Conservation (phyloP, 1,140 invertebrate genomes). For the Trichonephila clavipes region DNA sequence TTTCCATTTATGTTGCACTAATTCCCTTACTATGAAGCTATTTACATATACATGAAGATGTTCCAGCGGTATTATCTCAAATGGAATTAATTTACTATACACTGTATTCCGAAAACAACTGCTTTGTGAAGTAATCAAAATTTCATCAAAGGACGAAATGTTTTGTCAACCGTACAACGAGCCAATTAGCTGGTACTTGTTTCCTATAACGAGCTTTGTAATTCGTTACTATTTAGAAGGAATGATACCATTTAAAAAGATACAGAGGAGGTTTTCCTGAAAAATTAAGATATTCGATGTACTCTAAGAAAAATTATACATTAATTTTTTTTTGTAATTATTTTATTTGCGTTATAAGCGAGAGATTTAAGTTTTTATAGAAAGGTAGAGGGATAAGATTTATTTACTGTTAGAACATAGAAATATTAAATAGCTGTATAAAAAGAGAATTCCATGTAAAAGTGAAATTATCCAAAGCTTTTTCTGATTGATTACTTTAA, state of each 20-base stretch:
- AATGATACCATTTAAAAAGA: neutral
- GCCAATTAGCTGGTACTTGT: neutral
- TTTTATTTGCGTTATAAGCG: too few species aligned
- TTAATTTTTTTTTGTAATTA: too few species aligned
- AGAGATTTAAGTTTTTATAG: too few species aligned
- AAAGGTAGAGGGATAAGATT: too few species aligned
- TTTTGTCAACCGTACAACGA: neutral
- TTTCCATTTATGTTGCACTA: too few species aligned
- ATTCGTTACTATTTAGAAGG: neutral
- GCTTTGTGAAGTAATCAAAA: constrained; percentile 12
- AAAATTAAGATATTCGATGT: neutral
- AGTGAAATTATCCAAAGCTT: too few species aligned
- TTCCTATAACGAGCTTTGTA: neutral
- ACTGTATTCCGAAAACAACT: neutral
- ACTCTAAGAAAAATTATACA: neutral
- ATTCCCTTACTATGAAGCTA: too few species aligned
- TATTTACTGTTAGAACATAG: too few species aligned
- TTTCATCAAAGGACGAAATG: neutral
- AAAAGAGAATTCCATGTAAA: too few species aligned
- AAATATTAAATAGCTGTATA: too few species aligned
- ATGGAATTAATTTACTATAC: neutral
- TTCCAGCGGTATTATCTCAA: neutral
- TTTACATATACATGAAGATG: too few species aligned
- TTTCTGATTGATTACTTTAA: too few species aligned
- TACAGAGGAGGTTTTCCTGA: neutral